A percentile compares a stretch with the other conserved stretches of the same genome.
phyloP scores from a whole-genome alignment of 2,888 invertebrate genomes.

The Campopleginae sp. region DNA sequence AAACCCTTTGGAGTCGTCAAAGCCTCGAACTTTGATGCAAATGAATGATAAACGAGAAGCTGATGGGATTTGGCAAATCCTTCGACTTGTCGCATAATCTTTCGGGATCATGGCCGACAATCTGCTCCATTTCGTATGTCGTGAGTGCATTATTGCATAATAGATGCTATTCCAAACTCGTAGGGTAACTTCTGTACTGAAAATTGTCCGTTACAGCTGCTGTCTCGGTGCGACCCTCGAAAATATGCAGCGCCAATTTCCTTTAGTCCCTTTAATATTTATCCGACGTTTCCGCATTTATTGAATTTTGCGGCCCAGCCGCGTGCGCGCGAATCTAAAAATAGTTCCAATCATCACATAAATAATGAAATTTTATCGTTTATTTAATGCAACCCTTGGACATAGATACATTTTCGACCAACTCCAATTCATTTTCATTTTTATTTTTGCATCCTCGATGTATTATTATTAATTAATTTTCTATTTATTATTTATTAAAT shows the following conservation, averaged over 20 bases:
- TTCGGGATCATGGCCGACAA: neutral
- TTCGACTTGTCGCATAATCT: neutral
- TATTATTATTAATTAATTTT: neutral
- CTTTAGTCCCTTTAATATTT: neutral
- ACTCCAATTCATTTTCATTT: neutral
- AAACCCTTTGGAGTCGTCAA: neutral
- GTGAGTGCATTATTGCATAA: constrained; percentile 10
- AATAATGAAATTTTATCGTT: neutral
- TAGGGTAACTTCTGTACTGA: neutral
- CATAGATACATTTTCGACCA: neutral
- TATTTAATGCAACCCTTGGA: neutral
- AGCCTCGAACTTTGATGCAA: neutral
- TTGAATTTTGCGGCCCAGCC: neutral
- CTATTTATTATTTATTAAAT: neutral
- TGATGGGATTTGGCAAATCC: neutral
- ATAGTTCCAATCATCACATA: neutral
- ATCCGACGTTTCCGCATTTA: neutral
- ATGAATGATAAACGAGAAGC: neutral
- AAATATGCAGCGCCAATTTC: neutral
- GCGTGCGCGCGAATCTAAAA: neutral
- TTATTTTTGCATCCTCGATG: neutral
- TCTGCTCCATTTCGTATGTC: neutral
- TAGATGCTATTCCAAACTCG: neutral
- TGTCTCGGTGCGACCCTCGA: no score
- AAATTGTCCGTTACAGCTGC: neutral